Base-by-base conservation (phyloP, 2,888 invertebrate genomes). In the Clepsis dumicolana region DNA sequence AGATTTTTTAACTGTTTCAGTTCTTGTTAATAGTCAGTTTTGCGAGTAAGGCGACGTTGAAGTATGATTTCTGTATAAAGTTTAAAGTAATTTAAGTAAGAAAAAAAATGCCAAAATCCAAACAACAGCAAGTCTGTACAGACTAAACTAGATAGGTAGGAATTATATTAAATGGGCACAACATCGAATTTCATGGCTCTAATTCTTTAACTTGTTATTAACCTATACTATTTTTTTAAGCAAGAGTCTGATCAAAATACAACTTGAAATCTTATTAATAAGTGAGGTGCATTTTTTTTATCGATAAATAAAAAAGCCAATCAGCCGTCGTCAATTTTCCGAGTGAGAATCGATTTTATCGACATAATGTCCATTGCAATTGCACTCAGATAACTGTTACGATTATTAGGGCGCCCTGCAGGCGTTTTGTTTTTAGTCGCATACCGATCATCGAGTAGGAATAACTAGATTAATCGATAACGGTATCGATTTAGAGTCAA, bases 361-460 rank as follows among this genome's bases (percentile, higher is more conserved):
- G 66, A 56, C 29, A 41, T 41, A 16, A 44, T 65, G 41, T 52
- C 59, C 65, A 60, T 56, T 66, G 66, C 66, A 66, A 66, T 56
- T 62, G 66, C 66, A 66, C 29, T 32, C 21, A 27, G 62, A 66
- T 62, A 66, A 66, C 66, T 56, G 66, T 66, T 48, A 27, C 54
- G 61, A 66, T 62, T 66, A 66, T 62, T 62, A 62, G 66, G 61
- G 62, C 66, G 38, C 66, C 61, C 66, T 66, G 62, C 56, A 62
- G 66, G 66, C 66, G 66, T 66, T 66, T 66, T 66, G 66, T 66
- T 66, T 66, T 66, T 66, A 56, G 66, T 56, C 56, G 61, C 66
- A 66, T 66, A 56, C 66, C 66, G 62, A 56, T 66, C 66, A 66
- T 62, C 62, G 62, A 62, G 27, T 66, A 35, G 35, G 59, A 62